These are phyloP conservation scores for Takifugu ocellatus DNA, from an alignment of 2,797 vertebrate species.

Conservation along the genomic window DNA sequence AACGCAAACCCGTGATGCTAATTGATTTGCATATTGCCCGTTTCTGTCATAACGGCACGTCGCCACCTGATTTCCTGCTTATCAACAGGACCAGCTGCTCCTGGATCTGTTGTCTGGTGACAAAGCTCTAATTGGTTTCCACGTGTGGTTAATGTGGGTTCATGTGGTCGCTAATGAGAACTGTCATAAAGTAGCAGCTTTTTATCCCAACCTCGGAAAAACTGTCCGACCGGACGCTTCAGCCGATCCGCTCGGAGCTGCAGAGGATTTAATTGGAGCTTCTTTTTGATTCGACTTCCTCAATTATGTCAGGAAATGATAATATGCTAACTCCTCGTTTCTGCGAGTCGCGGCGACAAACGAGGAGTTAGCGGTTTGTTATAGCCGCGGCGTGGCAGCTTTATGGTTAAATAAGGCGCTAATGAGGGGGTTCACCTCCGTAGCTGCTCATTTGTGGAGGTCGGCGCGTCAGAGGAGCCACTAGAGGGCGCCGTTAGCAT, in stretches of 20 bases:
- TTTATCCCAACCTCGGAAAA: slow-evolving; percentile 48
- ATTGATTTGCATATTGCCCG: slow-evolving; percentile 76
- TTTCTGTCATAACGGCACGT: slow-evolving; percentile 72
- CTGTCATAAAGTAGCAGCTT: slow-evolving; percentile 73
- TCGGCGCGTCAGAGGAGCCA: no score
- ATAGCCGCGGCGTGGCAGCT: not conserved
- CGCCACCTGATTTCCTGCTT: slow-evolving; percentile 82
- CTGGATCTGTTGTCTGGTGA: slow-evolving; percentile 73
- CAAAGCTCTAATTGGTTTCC: slow-evolving; percentile 84
- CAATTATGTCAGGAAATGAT: slow-evolving; percentile 2
- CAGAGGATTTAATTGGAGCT: slow-evolving; percentile 38
- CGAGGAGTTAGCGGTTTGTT: not conserved
- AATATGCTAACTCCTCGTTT: slow-evolving; percentile 6
- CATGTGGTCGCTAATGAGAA: slow-evolving; percentile 91
- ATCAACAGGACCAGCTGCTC: slow-evolving; percentile 85
- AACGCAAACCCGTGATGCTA: slow-evolving; percentile 47
- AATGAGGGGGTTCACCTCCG: no score
- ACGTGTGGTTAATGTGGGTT: slow-evolving; percentile 84
- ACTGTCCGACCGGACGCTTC: slow-evolving; percentile 23
- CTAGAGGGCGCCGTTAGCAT: no score
- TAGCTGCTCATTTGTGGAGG: no score
- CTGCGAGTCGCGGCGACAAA: slow-evolving; percentile 9
- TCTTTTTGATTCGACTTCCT: slow-evolving; percentile 24
- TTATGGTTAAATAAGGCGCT: no score
- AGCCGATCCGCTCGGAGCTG: slow-evolving; percentile 27